Percentiles rank a stretch among this genome's conserved stretches.
These are phyloP conservation scores for Temnopleurus reevesii DNA, from an alignment of 53 echinoderm and acorn worm species.

Conservation along the genomic window DNA sequence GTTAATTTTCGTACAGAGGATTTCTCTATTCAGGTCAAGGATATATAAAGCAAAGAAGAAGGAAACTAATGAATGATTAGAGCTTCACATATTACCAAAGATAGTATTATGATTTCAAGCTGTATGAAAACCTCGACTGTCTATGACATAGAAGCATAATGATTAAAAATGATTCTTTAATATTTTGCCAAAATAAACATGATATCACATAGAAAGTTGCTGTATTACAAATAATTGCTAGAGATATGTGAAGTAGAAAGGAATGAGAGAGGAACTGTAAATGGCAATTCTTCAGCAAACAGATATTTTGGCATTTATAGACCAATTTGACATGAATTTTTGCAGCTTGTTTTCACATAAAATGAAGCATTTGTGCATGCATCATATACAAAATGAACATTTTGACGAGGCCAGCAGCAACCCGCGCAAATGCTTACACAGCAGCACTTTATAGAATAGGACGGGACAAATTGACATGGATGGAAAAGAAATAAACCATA, in stretches of 20 bases:
- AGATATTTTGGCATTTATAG: too few species aligned
- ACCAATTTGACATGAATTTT: background rate
- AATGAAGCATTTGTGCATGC: background rate
- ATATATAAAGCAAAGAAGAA: too few species aligned
- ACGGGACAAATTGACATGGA: background rate
- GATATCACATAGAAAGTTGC: too few species aligned
- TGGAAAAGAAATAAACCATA: slow-evolving; percentile 24
- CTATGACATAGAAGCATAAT: background rate
- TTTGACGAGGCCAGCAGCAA: background rate
- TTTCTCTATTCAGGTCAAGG: background rate
- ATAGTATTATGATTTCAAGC: too few species aligned
- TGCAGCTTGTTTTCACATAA: background rate
- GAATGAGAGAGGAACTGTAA: background rate
- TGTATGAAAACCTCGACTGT: background rate
- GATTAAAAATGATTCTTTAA: background rate
- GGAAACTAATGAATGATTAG: too few species aligned
- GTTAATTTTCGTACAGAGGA: background rate
- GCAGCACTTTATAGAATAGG: background rate
- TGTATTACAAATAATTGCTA: too few species aligned
- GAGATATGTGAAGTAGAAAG: too few species aligned
- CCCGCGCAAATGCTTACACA: background rate
- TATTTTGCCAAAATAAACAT: too few species aligned
- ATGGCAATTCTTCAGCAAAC: background rate
- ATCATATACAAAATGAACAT: background rate
- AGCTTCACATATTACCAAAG: too few species aligned